These are phyloP conservation scores for Carassius carassius DNA, from an alignment of 2,113 vertebrate genomes.

Conservation along the genomic window DNA sequence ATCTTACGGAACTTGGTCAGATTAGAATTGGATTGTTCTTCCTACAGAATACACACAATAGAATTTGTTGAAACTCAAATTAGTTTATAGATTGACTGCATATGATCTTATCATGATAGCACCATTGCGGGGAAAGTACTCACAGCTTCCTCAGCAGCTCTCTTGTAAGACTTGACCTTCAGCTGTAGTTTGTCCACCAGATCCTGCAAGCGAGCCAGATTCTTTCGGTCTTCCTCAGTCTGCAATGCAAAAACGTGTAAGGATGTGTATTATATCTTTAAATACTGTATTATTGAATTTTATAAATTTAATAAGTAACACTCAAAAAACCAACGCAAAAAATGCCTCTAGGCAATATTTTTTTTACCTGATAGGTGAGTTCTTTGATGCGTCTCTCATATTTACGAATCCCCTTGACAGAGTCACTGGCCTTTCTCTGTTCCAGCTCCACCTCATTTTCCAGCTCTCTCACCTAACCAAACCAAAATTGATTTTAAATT, in stretches of 20 bases:
- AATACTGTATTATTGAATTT: neutral
- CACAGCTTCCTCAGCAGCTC: slow-evolving; percentile 76
- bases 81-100: neutral
- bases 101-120: neutral
- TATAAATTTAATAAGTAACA: neutral
- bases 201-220: slow-evolving; percentile 75
- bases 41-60: slow-evolving; percentile 48
- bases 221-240: slow-evolving; percentile 78
- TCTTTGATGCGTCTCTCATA: slow-evolving; percentile 83
- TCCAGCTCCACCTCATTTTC: slow-evolving; percentile 75
- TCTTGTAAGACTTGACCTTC: slow-evolving; percentile 80
- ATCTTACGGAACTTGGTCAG: slow-evolving; percentile 69
- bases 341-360: neutral
- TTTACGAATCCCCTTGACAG: slow-evolving; percentile 81
- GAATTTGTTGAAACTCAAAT: slow-evolving; percentile 44
- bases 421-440: slow-evolving; percentile 71
- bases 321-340: neutral
- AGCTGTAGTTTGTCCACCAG: slow-evolving; percentile 79
- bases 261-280: neutral
- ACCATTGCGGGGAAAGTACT: slow-evolving; percentile 52
- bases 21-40: slow-evolving; percentile 70
- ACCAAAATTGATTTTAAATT: too few species aligned
- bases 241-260: neutral
- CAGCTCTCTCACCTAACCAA: slow-evolving; percentile 77
- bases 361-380: slow-evolving; percentile 76